Conservation (phyloP, 2,888 invertebrate species). For the Phyllotreta striolata region DNA sequence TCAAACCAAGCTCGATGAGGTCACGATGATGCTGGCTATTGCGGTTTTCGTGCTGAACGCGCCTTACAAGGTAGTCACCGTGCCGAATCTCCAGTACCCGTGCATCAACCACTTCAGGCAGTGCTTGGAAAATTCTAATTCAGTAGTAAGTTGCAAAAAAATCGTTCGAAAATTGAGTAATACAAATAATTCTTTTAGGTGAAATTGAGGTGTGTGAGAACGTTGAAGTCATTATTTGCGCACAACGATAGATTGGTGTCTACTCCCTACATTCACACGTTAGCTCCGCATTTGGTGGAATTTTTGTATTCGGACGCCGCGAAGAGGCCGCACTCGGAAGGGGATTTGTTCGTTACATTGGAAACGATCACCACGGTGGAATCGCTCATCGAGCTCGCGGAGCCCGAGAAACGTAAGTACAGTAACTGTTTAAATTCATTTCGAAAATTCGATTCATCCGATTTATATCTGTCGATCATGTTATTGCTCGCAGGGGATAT, state of each 20-base stretch:
- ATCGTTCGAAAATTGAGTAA: background rate
- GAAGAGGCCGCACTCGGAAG: constrained; percentile 68
- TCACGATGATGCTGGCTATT: constrained; percentile 87
- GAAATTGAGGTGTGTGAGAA: constrained; percentile 80
- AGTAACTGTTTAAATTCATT: background rate
- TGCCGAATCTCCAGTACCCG: constrained; percentile 86
- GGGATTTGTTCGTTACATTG: constrained; percentile 74
- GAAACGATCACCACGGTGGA: constrained; percentile 81
- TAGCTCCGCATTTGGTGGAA: constrained; percentile 82
- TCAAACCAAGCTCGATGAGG: constrained; percentile 81
- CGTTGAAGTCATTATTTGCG: constrained; percentile 78
- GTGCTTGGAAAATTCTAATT: constrained; percentile 74
- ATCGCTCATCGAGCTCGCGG: constrained; percentile 75
- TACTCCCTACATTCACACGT: constrained; percentile 81
- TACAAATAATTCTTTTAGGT: constrained; percentile 62
- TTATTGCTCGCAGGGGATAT: constrained; percentile 62
- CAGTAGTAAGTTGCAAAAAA: constrained; percentile 60
- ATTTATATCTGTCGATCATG: constrained; percentile 22
- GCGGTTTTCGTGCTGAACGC: constrained; percentile 88
- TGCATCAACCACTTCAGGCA: constrained; percentile 92
- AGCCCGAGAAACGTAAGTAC: constrained; percentile 79
- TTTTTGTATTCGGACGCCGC: constrained; percentile 73
- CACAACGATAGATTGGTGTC: constrained; percentile 75
- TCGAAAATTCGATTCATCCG: constrained; percentile 20
- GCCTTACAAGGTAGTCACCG: constrained; percentile 76